Conservation (phyloP, 2,888 invertebrate species). For the Clunio marinus region DNA sequence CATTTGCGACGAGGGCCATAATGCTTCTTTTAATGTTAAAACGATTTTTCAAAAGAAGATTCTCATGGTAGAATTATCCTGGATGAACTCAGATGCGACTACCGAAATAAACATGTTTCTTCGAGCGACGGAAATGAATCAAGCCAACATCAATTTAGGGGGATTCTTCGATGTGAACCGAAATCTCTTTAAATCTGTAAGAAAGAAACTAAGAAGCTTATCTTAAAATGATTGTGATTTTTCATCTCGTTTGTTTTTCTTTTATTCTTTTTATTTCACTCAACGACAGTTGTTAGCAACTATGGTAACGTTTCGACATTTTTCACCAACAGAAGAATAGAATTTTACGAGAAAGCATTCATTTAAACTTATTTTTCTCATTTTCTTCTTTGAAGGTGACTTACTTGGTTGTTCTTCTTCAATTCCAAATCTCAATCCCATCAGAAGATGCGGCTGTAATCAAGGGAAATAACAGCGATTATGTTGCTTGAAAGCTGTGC, state of each 20-base stretch:
- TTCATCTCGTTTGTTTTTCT: neutral
- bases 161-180: slow-evolving; percentile 71
- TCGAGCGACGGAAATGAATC: slow-evolving; percentile 71
- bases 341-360: slow-evolving; percentile 69
- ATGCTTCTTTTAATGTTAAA: slow-evolving; percentile 66
- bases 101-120: slow-evolving; percentile 74
- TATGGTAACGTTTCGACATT: neutral
- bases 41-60: slow-evolving; percentile 71
- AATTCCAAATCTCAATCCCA: slow-evolving; percentile 73
- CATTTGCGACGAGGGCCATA: slow-evolving; percentile 70
- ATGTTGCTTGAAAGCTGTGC: slow-evolving; percentile 17
- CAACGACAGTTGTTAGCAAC: slow-evolving; percentile 1
- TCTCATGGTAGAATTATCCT: slow-evolving; percentile 66
- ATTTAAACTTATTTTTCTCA: slow-evolving; percentile 31
- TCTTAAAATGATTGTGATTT: slow-evolving; percentile 18
- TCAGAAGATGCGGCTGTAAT: slow-evolving; percentile 49
- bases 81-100: slow-evolving; percentile 67
- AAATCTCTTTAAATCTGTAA: slow-evolving; percentile 67
- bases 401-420: slow-evolving; percentile 66
- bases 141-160: slow-evolving; percentile 67
- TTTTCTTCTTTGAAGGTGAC: slow-evolving; percentile 54
- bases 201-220: slow-evolving; percentile 41
- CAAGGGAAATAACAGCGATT: slow-evolving; percentile 17
- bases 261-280: neutral
- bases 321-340: slow-evolving; percentile 74